phyloP scores from a whole-genome alignment of 64 coral and sea anemone genomes.

The Hydrozoanthus tunicans region DNA sequence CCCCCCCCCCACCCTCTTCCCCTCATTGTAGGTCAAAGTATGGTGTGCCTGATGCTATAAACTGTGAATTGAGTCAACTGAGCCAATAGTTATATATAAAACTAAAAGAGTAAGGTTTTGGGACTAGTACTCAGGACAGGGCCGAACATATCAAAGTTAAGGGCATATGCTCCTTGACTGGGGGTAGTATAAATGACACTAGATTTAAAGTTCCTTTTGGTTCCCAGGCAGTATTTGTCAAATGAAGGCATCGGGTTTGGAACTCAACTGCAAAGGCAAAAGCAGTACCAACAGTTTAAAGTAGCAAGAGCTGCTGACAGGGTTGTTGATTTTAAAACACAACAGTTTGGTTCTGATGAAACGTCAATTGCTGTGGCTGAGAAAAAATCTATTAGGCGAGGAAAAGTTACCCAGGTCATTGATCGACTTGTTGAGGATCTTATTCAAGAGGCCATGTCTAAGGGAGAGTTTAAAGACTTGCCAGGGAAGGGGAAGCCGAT shows the following conservation, averaged over 20 bases:
- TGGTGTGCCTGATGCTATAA: too few relatives aligned
- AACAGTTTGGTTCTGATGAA: slow-evolving; percentile 72
- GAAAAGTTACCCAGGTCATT: slow-evolving; percentile 81
- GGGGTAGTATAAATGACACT: too few relatives aligned
- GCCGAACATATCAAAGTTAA: too few relatives aligned
- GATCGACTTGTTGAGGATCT: slow-evolving; percentile 87
- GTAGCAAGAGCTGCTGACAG: slow-evolving; percentile 82
- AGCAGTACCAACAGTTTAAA: slow-evolving; percentile 74
- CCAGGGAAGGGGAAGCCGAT: slow-evolving; percentile 85
- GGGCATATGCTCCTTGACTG: too few relatives aligned
- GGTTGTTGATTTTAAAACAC: slow-evolving; percentile 73
- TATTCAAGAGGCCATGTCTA: slow-evolving; percentile 89
- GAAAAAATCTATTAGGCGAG: slow-evolving; percentile 73
- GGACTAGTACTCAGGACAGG: too few relatives aligned
- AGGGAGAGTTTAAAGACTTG: slow-evolving; percentile 88
- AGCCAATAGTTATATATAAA: too few relatives aligned
- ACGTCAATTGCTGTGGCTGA: slow-evolving; percentile 89
- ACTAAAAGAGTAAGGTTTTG: too few relatives aligned
- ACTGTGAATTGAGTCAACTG: too few relatives aligned
- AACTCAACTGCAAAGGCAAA: slow-evolving; percentile 70
- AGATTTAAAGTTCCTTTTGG: background rate
- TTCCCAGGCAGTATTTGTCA: slow-evolving; percentile 71
- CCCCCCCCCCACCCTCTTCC: too few relatives aligned
- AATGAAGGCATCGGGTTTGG: slow-evolving; percentile 84
- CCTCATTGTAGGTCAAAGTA: too few relatives aligned